Conservation (phyloP, 1,140 invertebrate genomes). For the Halictus rubicundus region DNA sequence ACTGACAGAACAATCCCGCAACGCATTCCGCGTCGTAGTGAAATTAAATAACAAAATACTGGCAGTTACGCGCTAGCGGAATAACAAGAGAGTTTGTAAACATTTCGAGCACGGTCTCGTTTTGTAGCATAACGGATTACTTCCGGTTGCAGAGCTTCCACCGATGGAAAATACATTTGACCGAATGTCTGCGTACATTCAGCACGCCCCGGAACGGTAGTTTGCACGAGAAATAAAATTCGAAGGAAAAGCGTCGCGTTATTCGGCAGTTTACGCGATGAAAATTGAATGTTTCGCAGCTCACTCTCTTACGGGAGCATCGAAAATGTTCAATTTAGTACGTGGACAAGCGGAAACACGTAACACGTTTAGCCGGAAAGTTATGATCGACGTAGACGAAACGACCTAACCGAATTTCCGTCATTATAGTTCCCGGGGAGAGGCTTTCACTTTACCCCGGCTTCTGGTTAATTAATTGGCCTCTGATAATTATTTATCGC, state of each 20-base stretch:
- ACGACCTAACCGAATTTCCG: constrained; percentile 27
- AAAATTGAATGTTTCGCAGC: neutral
- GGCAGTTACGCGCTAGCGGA: no score
- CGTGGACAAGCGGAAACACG: neutral
- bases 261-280: neutral
- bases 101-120: neutral
- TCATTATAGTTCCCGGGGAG: constrained; percentile 10
- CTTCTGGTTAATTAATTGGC: constrained; percentile 50
- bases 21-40: no score
- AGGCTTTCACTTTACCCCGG: neutral
- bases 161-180: no score
- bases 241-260: no score
- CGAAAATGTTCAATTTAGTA: neutral
- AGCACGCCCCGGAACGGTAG: no score
- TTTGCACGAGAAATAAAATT: no score
- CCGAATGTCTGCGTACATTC: no score
- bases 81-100: no score
- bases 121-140: neutral
- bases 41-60: no score
- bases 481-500: constrained; percentile 54
- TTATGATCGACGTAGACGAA: constrained; percentile 24
- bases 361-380: neutral
- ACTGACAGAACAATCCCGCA: no score
- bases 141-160: neutral
- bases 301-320: no score